Evolutionary conservation across 2,888 invertebrate genomes (phyloP).

Genomic region (Epistrophella euchroma): DNA sequence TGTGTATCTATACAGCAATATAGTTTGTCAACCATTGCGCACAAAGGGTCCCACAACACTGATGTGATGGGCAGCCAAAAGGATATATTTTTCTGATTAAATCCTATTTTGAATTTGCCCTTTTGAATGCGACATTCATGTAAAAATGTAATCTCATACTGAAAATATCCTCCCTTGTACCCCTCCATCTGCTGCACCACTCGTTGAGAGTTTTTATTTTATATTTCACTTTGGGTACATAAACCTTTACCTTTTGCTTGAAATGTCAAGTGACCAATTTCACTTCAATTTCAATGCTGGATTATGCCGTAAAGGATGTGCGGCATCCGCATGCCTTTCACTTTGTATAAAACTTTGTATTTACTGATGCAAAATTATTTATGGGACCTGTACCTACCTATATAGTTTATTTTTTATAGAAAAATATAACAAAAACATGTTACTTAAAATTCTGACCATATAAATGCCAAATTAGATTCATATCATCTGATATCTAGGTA

Average conservation of each 20-base stretch:
- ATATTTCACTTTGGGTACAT: constrained; percentile 24
- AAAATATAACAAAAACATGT: constrained; percentile 8
- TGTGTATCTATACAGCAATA: not conserved
- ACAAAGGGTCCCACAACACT: constrained; percentile 41
- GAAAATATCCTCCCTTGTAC: not conserved
- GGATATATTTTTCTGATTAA: constrained; percentile 72
- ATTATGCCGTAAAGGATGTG: constrained; percentile 54
- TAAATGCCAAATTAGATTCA: constrained; percentile 52
- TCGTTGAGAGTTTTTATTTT: not conserved
- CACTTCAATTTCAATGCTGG: constrained; percentile 47
- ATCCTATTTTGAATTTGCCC: constrained; percentile 72
- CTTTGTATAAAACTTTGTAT: constrained; percentile 56
- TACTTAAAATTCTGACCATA: constrained; percentile 70
- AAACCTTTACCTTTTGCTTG: constrained; percentile 30
- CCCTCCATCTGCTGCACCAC: not conserved
- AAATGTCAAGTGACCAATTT: constrained; percentile 52
- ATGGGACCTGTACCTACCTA: constrained; percentile 34
- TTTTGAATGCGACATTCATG: constrained; percentile 52
- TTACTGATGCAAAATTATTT: constrained; percentile 68
- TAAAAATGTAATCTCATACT: constrained; percentile 59
- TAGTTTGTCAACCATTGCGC: not conserved
- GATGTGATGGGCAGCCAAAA: constrained; percentile 48
- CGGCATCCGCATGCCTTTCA: constrained; percentile 52
- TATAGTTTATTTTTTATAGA: constrained; percentile 1
- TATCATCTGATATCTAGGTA: constrained; percentile 43